Conservation (phyloP, 2,113 vertebrate species). For the Ibidorhyncha struthersii region DNA sequence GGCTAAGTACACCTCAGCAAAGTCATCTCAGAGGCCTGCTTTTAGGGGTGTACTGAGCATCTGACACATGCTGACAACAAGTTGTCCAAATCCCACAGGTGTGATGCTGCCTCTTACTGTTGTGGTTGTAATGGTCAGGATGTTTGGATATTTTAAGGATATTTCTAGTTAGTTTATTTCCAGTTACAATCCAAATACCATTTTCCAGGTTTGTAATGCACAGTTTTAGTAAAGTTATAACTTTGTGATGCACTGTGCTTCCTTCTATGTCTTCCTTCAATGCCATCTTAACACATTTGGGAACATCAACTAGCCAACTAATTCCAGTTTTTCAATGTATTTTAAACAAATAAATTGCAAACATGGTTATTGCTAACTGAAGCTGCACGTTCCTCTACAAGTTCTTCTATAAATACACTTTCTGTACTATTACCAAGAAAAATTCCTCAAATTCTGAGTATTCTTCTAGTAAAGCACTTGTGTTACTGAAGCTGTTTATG, state of each 20-base stretch:
- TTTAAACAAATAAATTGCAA: not conserved
- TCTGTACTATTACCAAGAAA: not conserved
- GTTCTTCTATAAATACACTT: not conserved
- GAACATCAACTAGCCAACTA: not conserved
- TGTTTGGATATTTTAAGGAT: not conserved
- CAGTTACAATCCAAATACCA: not conserved
- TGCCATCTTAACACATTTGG: not conserved
- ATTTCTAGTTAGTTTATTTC: not conserved
- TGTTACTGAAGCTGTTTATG: not conserved
- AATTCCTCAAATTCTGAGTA: not conserved
- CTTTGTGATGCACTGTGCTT: not conserved
- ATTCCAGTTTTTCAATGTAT: not conserved
- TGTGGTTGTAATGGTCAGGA: not conserved
- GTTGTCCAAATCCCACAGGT: accelerated
- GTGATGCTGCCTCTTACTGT: not conserved
- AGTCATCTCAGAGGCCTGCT: accelerated
- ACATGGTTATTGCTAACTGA: not conserved
- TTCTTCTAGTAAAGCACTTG: not conserved
- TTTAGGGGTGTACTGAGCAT: accelerated
- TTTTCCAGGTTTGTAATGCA: not conserved
- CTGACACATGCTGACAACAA: not conserved
- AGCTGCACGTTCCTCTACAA: not conserved
- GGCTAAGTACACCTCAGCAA: not conserved
- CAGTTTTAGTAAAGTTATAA: not conserved
- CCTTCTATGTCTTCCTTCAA: not conserved